Evolutionary conservation across 1,140 invertebrate species (phyloP).

Genomic region (Subanguina moxae): DNA sequence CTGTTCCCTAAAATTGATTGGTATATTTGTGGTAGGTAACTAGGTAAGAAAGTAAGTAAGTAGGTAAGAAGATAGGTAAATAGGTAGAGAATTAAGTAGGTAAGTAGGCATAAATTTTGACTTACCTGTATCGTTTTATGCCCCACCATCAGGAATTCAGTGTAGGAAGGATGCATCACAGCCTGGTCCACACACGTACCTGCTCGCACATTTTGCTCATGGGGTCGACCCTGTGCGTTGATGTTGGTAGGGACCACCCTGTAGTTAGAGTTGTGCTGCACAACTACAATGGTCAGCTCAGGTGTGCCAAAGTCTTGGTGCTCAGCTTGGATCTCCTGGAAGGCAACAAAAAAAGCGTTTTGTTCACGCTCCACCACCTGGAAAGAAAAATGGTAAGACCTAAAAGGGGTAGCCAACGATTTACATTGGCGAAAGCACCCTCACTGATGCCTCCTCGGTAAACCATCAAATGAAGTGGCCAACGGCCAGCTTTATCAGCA

Average conservation of each 20-base stretch:
- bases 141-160: constrained; percentile 11
- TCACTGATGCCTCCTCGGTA: constrained; percentile 19
- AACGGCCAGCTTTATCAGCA: not conserved
- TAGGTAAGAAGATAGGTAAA: no score
- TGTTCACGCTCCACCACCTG: not conserved
- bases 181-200: constrained; percentile 9
- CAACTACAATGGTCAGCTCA: constrained; percentile 13
- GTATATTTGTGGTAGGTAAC: no score
- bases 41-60: no score
- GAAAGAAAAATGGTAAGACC: not conserved
- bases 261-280: constrained; percentile 16
- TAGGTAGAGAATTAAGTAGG: no score
- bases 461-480: constrained; percentile 6
- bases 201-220: constrained; percentile 13
- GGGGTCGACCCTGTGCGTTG: not conserved
- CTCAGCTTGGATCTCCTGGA: constrained; percentile 7
- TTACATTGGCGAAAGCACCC: constrained; percentile 18
- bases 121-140: constrained; percentile 22
- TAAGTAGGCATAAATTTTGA: no score
- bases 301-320: not conserved
- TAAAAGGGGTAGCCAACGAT: not conserved
- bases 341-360: not conserved
- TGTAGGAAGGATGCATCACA: constrained; percentile 11
- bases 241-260: constrained; percentile 12
- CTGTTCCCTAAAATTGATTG: no score